phyloP scores from a whole-genome alignment of 1,140 invertebrate species.

The Trichonephila inaurata region DNA sequence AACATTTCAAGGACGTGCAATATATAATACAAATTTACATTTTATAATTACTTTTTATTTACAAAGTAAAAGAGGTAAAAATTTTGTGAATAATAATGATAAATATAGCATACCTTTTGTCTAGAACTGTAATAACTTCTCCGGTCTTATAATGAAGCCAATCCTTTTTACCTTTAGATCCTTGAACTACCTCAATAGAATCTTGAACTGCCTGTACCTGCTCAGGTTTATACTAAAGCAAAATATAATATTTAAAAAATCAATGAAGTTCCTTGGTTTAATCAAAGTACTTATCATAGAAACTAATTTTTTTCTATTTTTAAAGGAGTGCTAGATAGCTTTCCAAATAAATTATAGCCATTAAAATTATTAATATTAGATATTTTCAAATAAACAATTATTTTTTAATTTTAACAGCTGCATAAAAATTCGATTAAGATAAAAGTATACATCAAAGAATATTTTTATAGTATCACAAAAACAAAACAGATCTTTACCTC shows the following conservation, averaged over 20 bases:
- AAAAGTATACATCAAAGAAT: background rate
- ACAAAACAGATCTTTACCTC: constrained; percentile 83
- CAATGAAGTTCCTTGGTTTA: background rate
- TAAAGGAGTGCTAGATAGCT: too few relatives aligned
- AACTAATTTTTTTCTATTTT: too few relatives aligned
- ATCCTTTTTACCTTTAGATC: constrained; percentile 83
- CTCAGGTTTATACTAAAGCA: constrained; percentile 88
- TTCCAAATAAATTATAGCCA: too few relatives aligned
- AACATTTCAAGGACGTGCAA: too few relatives aligned
- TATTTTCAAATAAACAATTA: too few relatives aligned
- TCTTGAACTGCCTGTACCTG: constrained; percentile 90
- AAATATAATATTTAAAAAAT: constrained; percentile 41
- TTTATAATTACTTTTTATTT: too few relatives aligned
- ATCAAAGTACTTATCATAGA: too few relatives aligned
- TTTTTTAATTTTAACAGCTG: too few relatives aligned
- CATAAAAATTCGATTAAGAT: background rate
- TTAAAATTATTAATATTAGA: too few relatives aligned
- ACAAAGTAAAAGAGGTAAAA: background rate
- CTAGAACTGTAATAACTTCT: constrained; percentile 95
- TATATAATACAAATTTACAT: too few relatives aligned
- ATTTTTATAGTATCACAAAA: background rate
- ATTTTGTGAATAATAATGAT: background rate
- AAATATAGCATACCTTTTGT: constrained; percentile 87
- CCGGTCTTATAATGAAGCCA: constrained; percentile 91
- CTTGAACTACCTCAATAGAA: constrained; percentile 79